Evolutionary conservation across 2,113 vertebrate species (phyloP), one percentile per base, ranked within the genome.

Genomic region (Hemiprocne comata): DNA sequence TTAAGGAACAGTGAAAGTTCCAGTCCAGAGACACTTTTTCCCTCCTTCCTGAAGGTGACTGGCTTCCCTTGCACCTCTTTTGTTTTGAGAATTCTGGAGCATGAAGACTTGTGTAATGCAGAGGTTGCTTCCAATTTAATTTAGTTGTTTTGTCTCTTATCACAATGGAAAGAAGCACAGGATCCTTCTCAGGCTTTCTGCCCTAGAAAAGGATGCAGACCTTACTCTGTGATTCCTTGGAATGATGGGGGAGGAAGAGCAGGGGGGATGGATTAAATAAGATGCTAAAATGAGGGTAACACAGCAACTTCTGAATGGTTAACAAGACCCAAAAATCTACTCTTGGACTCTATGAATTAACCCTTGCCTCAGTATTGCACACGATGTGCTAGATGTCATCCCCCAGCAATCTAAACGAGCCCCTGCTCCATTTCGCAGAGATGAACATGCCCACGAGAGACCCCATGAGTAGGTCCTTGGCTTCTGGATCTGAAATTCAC

Each of bases 61-160:
- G 89, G 84, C 61, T 93, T 89, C 48, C 51, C 44, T 69, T 42
- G 86, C 79, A 85, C 93, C 84, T 92, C 91, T 89, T 93, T 95
- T 97, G 96, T 97, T 97, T 97, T 93, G 95, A 95, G 92, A 96
- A 92, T 82, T 91, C 53, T 69, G 66, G 93, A 96, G 62, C 64
- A 28, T 87, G 94, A 42, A 87, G 95, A 73, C 92, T 95, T 94
- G 95, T 95, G 95, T 97, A 97, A 97, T 94, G 89, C 69, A 79
- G 90, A 98, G 97, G 97, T 98, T 85, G 97, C 97, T 98, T 98
- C 98, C 98, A 98, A 98, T 98, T 98, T 97, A 98, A 98, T 99
- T 98, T 98, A 95, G 97, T 98, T 99, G 98, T 99, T 99, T 98
- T 99, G 98, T 98, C 98, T 98, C 98, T 89, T 90, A 91, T 90